phyloP scores from a whole-genome alignment of 1,140 invertebrate genomes.

The Magallana ariakensis region DNA sequence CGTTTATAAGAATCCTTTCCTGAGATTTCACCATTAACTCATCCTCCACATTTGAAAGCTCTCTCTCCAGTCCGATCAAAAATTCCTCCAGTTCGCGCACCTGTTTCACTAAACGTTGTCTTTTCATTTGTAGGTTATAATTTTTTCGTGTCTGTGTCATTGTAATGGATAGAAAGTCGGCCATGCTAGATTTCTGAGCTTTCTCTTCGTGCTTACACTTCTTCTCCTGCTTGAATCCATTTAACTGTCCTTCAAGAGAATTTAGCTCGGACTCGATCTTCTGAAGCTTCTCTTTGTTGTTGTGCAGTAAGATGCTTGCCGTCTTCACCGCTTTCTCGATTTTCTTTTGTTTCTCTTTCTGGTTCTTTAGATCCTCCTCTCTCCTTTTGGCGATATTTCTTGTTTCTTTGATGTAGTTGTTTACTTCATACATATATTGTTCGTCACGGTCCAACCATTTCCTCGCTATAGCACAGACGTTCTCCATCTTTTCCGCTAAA shows the following conservation, averaged over 20 bases:
- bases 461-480: constrained; percentile 68
- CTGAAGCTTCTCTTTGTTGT: constrained; percentile 74
- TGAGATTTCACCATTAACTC: constrained; percentile 72
- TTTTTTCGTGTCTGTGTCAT: constrained; percentile 75
- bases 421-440: constrained; percentile 75
- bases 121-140: constrained; percentile 75
- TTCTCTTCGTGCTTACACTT: constrained; percentile 68
- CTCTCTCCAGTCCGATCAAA: constrained; percentile 69
- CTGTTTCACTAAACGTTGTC: constrained; percentile 71
- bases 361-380: constrained; percentile 69
- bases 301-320: constrained; percentile 70
- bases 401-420: constrained; percentile 72
- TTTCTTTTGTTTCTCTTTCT: constrained; percentile 74
- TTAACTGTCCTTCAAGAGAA: constrained; percentile 70
- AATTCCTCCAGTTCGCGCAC: constrained; percentile 71
- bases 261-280: constrained; percentile 74
- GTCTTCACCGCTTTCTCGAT: constrained; percentile 72
- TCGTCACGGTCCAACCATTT: constrained; percentile 76
- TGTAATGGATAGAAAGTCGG: constrained; percentile 76
- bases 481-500: constrained; percentile 68
- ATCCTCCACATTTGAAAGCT: constrained; percentile 69
- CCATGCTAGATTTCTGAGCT: constrained; percentile 77
- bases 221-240: constrained; percentile 65
- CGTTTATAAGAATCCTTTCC: constrained; percentile 67
- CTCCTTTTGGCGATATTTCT: constrained; percentile 67